Conservation (phyloP, 2,888 invertebrate genomes). For the Plemyria rubiginata region DNA sequence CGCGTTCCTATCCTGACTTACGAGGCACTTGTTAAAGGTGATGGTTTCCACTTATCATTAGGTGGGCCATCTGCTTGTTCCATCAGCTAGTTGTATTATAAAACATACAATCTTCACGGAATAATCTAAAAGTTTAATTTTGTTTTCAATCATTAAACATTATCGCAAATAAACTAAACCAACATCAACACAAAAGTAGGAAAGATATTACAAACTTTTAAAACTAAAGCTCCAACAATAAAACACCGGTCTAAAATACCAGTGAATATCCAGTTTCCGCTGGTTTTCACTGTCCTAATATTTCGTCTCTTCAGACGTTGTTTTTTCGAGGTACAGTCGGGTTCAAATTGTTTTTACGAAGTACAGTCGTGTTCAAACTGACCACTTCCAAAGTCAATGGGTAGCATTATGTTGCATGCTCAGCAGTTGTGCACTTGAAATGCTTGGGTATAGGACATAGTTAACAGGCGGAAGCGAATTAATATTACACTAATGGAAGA, state of each 20-base stretch:
- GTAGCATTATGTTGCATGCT: conserved; percentile 66
- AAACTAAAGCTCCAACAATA: conserved; percentile 11
- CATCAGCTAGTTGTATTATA: too few species aligned
- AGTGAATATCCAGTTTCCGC: conserved; percentile 25
- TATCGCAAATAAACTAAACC: background rate
- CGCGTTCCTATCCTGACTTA: too few species aligned
- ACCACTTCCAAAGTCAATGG: conserved; percentile 64
- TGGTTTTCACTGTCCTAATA: conserved; percentile 49
- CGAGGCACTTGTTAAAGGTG: too few species aligned
- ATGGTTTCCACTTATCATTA: too few species aligned
- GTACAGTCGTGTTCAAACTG: conserved; percentile 58
- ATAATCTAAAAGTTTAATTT: too few species aligned
- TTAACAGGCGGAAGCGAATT: conserved; percentile 37
- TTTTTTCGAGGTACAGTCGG: conserved; percentile 54
- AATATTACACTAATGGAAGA: too few species aligned
- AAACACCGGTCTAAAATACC: conserved; percentile 5
- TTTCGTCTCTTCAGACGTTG: conserved; percentile 50
- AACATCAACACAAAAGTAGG: background rate
- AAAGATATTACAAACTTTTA: conserved; percentile 3
- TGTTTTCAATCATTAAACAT: too few species aligned
- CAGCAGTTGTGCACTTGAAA: conserved; percentile 65
- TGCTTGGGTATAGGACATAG: conserved; percentile 38
- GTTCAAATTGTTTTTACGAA: conserved; percentile 58
- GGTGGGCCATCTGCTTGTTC: too few species aligned
- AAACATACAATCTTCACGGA: too few species aligned